Conservation (phyloP, 2,113 vertebrate species). For the Tychaedon coryphoeus region DNA sequence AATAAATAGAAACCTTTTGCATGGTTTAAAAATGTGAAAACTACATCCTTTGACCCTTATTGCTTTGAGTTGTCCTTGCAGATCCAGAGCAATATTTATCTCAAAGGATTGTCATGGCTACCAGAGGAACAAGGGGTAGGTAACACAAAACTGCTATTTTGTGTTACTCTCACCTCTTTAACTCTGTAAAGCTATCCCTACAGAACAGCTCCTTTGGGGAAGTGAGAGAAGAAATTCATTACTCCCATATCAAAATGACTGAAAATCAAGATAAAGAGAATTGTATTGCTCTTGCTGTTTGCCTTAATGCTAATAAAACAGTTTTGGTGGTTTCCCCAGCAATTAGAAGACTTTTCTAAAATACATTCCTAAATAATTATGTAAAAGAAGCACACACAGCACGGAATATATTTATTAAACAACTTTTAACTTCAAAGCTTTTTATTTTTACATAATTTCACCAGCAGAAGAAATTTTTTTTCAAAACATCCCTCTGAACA, state of each 20-base stretch:
- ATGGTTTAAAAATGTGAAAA: not conserved
- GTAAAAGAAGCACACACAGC: not conserved
- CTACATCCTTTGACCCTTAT: not conserved
- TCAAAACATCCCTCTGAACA: not conserved
- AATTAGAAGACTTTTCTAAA: constrained; percentile 11
- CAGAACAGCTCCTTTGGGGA: not conserved
- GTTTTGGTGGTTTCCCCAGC: not conserved
- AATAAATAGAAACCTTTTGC: not conserved
- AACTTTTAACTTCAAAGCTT: constrained; percentile 1
- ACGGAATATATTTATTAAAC: constrained; percentile 8
- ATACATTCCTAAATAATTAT: not conserved
- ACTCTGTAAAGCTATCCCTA: not conserved
- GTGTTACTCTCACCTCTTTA: not conserved
- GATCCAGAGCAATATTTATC: not conserved
- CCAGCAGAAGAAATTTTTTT: not conserved
- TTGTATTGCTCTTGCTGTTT: not conserved
- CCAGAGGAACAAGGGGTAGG: not conserved
- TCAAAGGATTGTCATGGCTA: not conserved
- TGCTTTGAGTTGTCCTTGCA: not conserved
- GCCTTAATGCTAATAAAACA: not conserved
- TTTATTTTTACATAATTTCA: constrained; percentile 11
- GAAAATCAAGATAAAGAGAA: not conserved
- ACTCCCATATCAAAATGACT: not conserved
- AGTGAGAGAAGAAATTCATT: not conserved
- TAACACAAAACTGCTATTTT: not conserved